Conservation (phyloP, 1,140 invertebrate species). For the Bradysia coprophila region DNA sequence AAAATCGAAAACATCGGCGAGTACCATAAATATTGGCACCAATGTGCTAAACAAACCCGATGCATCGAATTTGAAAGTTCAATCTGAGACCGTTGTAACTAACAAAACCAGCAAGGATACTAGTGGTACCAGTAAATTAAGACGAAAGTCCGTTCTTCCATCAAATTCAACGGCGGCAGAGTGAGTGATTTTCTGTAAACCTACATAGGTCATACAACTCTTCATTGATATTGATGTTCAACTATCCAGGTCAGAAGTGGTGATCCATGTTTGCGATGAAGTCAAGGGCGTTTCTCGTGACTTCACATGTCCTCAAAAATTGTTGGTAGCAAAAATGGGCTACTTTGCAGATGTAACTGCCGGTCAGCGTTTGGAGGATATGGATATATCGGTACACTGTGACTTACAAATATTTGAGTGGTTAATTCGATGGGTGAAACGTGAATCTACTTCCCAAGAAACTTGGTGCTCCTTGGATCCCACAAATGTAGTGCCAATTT, state of each 20-base stretch:
- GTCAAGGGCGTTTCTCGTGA: constrained; percentile 70
- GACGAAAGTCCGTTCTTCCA: neutral
- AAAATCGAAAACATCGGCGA: neutral
- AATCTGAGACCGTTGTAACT: neutral
- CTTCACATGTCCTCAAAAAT: constrained; percentile 68
- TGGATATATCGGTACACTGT: constrained; percentile 92
- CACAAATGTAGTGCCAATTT: constrained; percentile 72
- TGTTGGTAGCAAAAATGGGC: constrained; percentile 79
- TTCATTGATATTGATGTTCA: constrained; percentile 1
- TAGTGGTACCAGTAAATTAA: too few relatives aligned
- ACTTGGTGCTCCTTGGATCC: constrained; percentile 58
- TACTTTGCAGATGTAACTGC: constrained; percentile 82
- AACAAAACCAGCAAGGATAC: too few relatives aligned
- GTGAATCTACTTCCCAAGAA: constrained; percentile 40
- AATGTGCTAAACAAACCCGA: neutral
- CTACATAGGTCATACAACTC: neutral
- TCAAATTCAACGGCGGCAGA: neutral
- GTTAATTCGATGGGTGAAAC: constrained; percentile 88
- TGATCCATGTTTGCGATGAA: constrained; percentile 78
- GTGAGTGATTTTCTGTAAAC: neutral
- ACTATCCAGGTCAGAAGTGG: constrained; percentile 56
- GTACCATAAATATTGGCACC: neutral
- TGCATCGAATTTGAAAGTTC: neutral
- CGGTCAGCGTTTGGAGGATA: constrained; percentile 75
- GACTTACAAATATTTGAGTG: constrained; percentile 88